Evolutionary conservation across 2,113 vertebrate species (phyloP), one percentile per base, ranked within the genome.

Genomic region (Gorsachius goisagi): DNA sequence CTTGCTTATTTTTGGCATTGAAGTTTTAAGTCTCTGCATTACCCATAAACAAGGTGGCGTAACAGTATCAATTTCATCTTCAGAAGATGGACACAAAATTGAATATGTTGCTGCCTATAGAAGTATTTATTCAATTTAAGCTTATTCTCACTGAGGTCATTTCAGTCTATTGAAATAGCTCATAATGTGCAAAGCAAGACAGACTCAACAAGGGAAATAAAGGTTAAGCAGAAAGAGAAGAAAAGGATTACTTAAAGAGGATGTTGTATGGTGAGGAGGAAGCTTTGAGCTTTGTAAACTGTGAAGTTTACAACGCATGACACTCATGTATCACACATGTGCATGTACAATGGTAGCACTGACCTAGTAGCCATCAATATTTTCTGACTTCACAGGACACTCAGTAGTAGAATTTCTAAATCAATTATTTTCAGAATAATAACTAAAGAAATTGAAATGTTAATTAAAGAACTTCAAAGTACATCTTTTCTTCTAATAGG

Each of bases 401-500:
- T 85, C 88, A 58, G 9, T 28, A 94, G 50, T 19, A 75, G 23
- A 84, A 94, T 89, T 60, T 45, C 33, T 66, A 93, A 90, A 94
- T 82, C 24, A 32, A 12, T 32, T 85, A 9, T 96, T 97, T 91
- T 53, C 37, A 91, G 60, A 96, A 96, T 80, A 60, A 37, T 89
- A 96, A 79, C 37, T 75, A 92, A 96, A 96, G 26, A 85, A 97
- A 95, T 69, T 72, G 13, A 92, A 97, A 80, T 24, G 90, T 97
- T 97, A 98, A 97, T 98, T 98, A 95, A 98, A 85, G 67, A 96
- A 81, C 33, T 91, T 62, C 44, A 63, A 79, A 94, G 22, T 64
- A 52, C 45, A 67, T 91, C 5, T 95, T 98, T 97, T 47, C 28
- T 95, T 92, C 64, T 95, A 97, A 97, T 89, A 95, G 52, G 72